Percentiles rank a stretch among this genome's conserved stretches.
Evolutionary conservation across 2,888 invertebrate species (phyloP).

Genomic region (Noctua pronuba): DNA sequence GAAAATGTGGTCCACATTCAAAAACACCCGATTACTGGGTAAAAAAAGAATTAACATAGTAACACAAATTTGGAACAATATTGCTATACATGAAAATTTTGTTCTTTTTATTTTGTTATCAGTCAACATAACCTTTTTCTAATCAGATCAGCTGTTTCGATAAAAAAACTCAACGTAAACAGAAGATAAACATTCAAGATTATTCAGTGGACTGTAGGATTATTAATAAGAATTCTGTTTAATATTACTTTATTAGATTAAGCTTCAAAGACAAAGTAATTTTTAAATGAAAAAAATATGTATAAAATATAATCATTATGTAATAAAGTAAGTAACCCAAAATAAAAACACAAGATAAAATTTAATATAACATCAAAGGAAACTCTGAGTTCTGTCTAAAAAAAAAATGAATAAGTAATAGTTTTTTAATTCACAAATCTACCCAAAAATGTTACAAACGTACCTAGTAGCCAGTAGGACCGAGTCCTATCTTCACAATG

Average conservation of each 20-base stretch:
- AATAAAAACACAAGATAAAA: background rate
- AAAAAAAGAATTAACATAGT: background rate
- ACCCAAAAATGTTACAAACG: background rate
- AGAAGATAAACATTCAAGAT: background rate
- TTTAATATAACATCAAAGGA: background rate
- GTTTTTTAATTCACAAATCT: background rate
- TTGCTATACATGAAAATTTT: conserved; percentile 2
- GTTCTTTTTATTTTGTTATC: background rate
- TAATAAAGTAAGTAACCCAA: too few relatives aligned
- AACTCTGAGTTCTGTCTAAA: background rate
- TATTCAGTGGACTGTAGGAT: background rate
- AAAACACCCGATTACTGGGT: background rate
- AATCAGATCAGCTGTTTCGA: background rate
- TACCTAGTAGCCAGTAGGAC: background rate
- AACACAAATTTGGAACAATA: conserved; percentile 3
- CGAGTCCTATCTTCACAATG: background rate
- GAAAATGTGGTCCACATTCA: background rate
- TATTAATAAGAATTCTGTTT: background rate
- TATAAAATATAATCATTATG: too few relatives aligned
- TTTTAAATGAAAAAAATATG: background rate
- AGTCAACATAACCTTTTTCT: background rate
- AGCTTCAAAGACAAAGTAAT: background rate
- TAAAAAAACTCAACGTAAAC: background rate
- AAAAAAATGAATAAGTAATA: too few relatives aligned
- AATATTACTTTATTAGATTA: background rate